Evolutionary conservation across 2,797 vertebrate genomes (phyloP).

Genomic region (Intellagama lesueurii): DNA sequence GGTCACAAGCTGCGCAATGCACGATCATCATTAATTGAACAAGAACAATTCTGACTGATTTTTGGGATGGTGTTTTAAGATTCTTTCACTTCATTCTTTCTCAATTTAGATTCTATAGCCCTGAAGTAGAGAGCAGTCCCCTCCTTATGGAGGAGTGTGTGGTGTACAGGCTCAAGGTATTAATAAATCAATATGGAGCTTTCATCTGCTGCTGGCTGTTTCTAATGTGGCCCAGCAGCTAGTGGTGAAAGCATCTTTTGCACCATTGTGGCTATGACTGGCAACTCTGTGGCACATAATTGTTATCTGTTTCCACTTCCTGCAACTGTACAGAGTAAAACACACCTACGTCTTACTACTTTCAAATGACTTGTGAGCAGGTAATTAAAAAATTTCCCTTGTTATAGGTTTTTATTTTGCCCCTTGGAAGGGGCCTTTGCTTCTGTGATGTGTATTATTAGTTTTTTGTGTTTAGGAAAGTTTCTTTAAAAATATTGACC

Average conservation of each 20-base stretch:
- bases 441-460: conserved; percentile 58
- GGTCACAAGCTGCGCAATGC: conserved; percentile 6
- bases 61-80: not conserved
- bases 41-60: conserved; percentile 11
- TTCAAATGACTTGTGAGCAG: not conserved
- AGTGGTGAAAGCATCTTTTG: not conserved
- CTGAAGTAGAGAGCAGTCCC: not conserved
- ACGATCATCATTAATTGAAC: conserved; percentile 26
- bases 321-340: not conserved
- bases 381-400: conserved; percentile 52
- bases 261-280: not conserved
- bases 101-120: conserved; percentile 24
- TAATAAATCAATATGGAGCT: conserved; percentile 22
- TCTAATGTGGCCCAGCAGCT: not conserved
- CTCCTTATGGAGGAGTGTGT: not conserved
- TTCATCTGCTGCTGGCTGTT: not conserved
- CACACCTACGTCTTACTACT: not conserved
- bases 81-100: not conserved
- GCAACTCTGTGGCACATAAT: conserved; percentile 16
- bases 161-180: conserved; percentile 7
- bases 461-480: conserved; percentile 44
- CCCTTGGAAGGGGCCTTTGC: conserved; percentile 17
- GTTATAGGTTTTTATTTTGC: conserved; percentile 58
- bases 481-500: conserved; percentile 6
- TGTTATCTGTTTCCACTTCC: not conserved